phyloP scores from a whole-genome alignment of 2,888 invertebrate species.

The Neria commutata region DNA sequence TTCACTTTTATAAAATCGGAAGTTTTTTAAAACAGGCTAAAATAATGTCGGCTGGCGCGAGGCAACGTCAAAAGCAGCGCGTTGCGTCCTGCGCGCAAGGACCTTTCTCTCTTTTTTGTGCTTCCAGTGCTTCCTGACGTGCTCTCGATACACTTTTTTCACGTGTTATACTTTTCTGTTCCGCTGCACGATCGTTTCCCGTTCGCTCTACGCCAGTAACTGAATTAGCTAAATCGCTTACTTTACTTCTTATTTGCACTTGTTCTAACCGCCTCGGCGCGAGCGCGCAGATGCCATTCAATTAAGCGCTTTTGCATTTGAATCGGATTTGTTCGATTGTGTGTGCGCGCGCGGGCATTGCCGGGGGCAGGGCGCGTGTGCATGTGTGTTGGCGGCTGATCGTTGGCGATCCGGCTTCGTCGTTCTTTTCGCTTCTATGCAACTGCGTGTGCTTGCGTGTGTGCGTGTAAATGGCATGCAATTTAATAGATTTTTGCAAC shows the following conservation, averaged over 20 bases:
- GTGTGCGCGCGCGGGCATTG: background rate
- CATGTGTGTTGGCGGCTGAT: too few relatives aligned
- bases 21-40: background rate
- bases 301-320: background rate
- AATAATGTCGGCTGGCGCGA: background rate
- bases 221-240: constrained; percentile 37
- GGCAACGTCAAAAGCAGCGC: background rate
- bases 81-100: background rate
- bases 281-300: background rate
- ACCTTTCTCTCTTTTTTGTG: background rate
- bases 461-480: background rate
- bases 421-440: too few relatives aligned
- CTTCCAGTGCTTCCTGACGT: background rate
- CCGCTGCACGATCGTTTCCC: constrained; percentile 6
- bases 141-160: background rate
- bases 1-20: background rate
- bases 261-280: constrained; percentile 8
- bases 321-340: too few relatives aligned
- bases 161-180: constrained; percentile 5
- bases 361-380: too few relatives aligned
- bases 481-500: background rate
- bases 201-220: constrained; percentile 36
- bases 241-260: constrained; percentile 39
- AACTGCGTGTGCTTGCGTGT: background rate
- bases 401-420: too few relatives aligned